Conservation (phyloP, 2,888 invertebrate genomes). For the Cybosia mesomella region DNA sequence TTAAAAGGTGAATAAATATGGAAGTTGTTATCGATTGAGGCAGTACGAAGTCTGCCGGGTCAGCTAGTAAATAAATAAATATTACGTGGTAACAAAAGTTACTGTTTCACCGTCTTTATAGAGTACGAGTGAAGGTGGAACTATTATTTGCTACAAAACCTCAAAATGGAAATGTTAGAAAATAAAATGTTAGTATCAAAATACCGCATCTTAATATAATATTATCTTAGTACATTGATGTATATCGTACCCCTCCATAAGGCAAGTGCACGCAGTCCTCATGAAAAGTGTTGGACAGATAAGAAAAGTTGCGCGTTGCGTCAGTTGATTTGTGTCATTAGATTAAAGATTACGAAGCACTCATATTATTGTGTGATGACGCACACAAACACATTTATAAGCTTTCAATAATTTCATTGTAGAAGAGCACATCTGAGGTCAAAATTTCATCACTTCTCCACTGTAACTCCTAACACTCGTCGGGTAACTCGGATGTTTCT, state of each 20-base stretch:
- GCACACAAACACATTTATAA: not conserved
- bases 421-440: not conserved
- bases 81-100: not conserved
- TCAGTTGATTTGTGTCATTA: conserved; percentile 74
- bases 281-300: conserved; percentile 76
- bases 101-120: not conserved
- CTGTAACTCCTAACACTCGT: not conserved
- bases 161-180: not conserved
- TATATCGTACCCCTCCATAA: conserved; percentile 48
- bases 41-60: no score
- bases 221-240: conserved; percentile 24
- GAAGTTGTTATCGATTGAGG: no score
- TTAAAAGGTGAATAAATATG: no score
- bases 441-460: not conserved
- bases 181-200: not conserved
- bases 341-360: conserved; percentile 50
- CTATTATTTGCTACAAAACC: not conserved
- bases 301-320: conserved; percentile 75
- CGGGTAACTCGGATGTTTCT: no score
- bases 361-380: conserved; percentile 7
- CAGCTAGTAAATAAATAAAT: no score
- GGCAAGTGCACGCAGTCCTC: conserved; percentile 71
- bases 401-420: not conserved
- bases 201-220: conserved; percentile 24
- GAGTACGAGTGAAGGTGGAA: not conserved